These are phyloP conservation scores for Oreochromis tanganicae DNA, from an alignment of 2,113 vertebrate genomes.

Conservation along the genomic window DNA sequence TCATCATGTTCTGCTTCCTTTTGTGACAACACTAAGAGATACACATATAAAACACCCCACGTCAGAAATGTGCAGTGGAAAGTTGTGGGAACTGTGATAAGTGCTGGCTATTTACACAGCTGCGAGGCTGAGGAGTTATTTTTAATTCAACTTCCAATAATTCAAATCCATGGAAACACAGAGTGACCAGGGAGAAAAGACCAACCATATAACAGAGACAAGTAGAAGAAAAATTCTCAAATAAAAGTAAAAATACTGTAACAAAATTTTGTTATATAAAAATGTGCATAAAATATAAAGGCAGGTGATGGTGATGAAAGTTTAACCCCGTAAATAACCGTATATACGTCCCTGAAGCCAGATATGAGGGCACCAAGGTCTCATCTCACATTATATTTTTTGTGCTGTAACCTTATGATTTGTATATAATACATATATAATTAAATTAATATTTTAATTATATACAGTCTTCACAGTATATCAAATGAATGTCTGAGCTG, in stretches of 20 bases:
- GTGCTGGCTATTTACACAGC: slow-evolving; percentile 38
- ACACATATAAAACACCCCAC: not conserved
- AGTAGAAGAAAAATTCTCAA: rapidly evolving
- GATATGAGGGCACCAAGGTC: not conserved
- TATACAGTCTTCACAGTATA: not conserved
- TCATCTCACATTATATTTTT: not conserved
- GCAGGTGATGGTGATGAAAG: not conserved
- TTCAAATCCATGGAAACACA: not conserved
- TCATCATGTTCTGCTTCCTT: not conserved
- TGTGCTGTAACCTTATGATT: not conserved
- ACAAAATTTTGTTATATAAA: not conserved
- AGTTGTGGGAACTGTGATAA: slow-evolving; percentile 21
- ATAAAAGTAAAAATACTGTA: not conserved
- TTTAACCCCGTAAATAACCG: not conserved
- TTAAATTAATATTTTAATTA: not conserved
- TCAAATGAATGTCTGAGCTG: not conserved
- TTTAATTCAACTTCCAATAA: not conserved
- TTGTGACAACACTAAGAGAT: not conserved
- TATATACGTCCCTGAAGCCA: not conserved
- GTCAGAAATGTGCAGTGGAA: not conserved
- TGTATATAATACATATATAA: not conserved
- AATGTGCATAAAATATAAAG: not conserved
- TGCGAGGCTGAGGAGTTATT: not conserved
- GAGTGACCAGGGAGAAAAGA: not conserved
- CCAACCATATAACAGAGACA: not conserved